Percentiles rank a stretch among this genome's conserved stretches.
Conservation (phyloP, 2,888 invertebrate species). For the Ophioninae sp. region DNA sequence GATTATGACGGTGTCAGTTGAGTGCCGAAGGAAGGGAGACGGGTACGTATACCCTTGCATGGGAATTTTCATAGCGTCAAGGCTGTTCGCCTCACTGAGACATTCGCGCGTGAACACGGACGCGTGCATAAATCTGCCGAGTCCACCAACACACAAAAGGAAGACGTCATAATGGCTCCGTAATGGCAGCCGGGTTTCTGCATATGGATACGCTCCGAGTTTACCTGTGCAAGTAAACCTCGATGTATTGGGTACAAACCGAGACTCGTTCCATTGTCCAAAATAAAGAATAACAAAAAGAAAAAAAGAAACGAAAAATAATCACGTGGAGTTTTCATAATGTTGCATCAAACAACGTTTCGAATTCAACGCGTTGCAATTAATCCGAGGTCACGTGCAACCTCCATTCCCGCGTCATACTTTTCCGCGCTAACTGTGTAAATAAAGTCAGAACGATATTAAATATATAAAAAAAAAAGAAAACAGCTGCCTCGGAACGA, state of each 20-base stretch:
- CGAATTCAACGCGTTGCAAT: conserved; percentile 69
- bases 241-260: conserved; percentile 26
- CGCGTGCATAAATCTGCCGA: conserved; percentile 3
- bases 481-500: not conserved
- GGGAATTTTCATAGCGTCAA: conserved; percentile 57
- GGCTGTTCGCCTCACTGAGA: conserved; percentile 38
- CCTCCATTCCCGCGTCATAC: conserved; percentile 9
- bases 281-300: not conserved
- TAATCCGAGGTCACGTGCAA: conserved; percentile 54
- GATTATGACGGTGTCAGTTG: conserved; percentile 10
- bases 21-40: conserved; percentile 7
- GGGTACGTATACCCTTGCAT: conserved; percentile 39
- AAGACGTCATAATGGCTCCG: conserved; percentile 41
- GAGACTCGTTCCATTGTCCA: conserved; percentile 50
- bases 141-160: conserved; percentile 46
- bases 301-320: conserved; percentile 21
- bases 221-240: not conserved
- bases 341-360: conserved; percentile 65
- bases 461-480: not conserved
- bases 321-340: conserved; percentile 58
- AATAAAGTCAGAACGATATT: not conserved
- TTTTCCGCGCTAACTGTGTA: not conserved
- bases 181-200: conserved; percentile 21
- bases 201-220: not conserved
- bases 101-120: conserved; percentile 8